Base-by-base conservation (phyloP, 2,113 vertebrate species). In the Zosterops japonicus region DNA sequence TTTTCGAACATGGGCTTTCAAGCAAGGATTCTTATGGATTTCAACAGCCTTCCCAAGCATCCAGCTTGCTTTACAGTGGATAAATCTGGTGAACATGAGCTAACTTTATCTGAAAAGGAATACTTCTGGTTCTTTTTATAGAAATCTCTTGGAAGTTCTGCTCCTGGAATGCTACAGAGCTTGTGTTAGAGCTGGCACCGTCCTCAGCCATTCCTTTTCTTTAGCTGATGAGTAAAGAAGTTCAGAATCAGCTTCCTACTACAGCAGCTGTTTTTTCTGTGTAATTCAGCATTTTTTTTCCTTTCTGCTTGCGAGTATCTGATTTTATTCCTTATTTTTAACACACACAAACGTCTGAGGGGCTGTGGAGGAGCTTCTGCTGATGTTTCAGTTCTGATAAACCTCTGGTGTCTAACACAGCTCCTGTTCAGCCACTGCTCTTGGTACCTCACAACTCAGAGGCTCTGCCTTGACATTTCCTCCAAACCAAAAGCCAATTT, bases 181-280 rank as follows among this genome's bases (percentile, higher is more conserved):
- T 55, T 61, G 25, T 84, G 8, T 59, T 20, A 52, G 52, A 68
- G 44, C 67, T 60, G 19, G 8, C 5, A 14, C 59, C 44, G 12
- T 85, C 83, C 78, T 79, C 57, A 27, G 46, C 76, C 85, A 49
- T 61, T 81, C 64, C 47, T 25, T 78, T 91, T 89, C 53, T 83
- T 84, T 75, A 93, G 67, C 87, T 95, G 89, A 89, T 71, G 95
- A 92, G 80, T 87, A 68, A 52, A 95, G 94, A 52, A 63, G 57
- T 83, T 95, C 87, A 74, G 81, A 88, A 91, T 90, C 74, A 67
- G 91, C 56, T 96, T 96, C 92, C 80, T 87, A 91, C 88, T 92
- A 80, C 69, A 95, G 44, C 91, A 96, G 91, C 94, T 96, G 88
- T 13, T 87, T 95, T 94, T 96, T 96, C 57, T 85, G 61, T 61